phyloP scores from a whole-genome alignment of 2,888 invertebrate genomes.

The Lacanobia oleracea region DNA sequence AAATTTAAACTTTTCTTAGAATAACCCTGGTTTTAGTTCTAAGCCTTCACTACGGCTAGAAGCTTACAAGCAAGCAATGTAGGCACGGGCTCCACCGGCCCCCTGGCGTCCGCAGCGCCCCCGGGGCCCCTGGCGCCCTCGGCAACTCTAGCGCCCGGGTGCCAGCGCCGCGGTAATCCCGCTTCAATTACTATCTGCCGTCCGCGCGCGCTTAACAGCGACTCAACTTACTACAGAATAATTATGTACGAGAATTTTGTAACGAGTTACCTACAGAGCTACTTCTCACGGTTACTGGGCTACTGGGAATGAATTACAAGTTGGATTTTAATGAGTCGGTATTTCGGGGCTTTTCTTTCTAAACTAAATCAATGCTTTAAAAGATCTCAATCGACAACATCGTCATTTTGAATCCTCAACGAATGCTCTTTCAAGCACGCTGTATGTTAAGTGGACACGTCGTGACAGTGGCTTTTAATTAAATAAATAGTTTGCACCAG shows the following conservation, averaged over 20 bases:
- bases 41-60: background rate
- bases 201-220: constrained; percentile 10
- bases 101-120: background rate
- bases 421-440: background rate
- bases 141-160: background rate
- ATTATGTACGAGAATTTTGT: constrained; percentile 4
- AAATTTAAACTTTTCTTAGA: too few species aligned
- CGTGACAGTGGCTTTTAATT: background rate
- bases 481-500: background rate
- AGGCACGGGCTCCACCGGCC: background rate
- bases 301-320: background rate
- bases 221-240: constrained; percentile 5
- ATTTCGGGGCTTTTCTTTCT: background rate
- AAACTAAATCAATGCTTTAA: too few species aligned
- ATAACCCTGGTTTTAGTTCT: background rate
- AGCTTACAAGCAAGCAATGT: background rate
- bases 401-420: background rate
- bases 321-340: background rate
- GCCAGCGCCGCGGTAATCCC: constrained; percentile 9
- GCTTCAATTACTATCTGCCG: constrained; percentile 20
- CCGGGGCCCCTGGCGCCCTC: background rate
- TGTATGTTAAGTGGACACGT: background rate
- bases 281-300: background rate
- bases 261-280: constrained; percentile 6
- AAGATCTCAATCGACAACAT: background rate